Percentiles rank a stretch among this genome's conserved stretches.
phyloP scores from a whole-genome alignment of 2,797 vertebrate genomes.

The Selene dorsalis region DNA sequence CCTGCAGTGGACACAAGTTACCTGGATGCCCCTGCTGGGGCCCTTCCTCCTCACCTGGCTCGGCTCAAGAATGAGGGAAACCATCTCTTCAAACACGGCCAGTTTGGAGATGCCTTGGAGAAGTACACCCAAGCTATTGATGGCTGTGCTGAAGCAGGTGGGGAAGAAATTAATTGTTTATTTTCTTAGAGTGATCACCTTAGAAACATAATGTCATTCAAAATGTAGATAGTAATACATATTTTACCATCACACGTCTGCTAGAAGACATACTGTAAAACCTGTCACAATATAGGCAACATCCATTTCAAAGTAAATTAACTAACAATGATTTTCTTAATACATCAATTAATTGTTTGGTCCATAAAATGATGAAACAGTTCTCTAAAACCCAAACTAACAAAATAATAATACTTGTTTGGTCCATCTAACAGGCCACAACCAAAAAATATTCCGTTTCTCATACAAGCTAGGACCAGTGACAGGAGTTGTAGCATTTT shows the following conservation, averaged over 20 bases:
- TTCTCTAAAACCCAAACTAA: background rate
- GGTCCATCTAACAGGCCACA: background rate
- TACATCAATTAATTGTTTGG: background rate
- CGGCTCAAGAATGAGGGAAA: constrained; percentile 92
- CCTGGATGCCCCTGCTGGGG: constrained; percentile 82
- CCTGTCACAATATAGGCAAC: background rate
- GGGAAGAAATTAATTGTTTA: constrained; percentile 39
- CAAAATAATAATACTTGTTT: background rate
- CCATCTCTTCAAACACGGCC: constrained; percentile 91
- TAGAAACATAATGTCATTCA: background rate
- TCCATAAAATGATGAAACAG: background rate
- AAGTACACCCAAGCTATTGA: constrained; percentile 91
- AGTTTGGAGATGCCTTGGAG: constrained; percentile 90
- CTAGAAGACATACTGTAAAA: constrained; percentile 3
- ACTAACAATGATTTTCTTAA: background rate
- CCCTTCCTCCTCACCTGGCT: constrained; percentile 85
- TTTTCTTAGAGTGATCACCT: background rate
- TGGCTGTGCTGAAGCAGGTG: constrained; percentile 84
- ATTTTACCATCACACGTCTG: background rate
- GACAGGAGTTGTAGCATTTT: background rate
- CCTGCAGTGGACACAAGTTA: constrained; percentile 76
- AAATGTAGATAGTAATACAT: background rate
- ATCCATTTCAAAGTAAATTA: background rate
- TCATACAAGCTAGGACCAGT: background rate
- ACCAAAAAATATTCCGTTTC: background rate